These are phyloP conservation scores for Luehdorfia chinensis DNA, from an alignment of 1,140 invertebrate species.

Conservation along the genomic window DNA sequence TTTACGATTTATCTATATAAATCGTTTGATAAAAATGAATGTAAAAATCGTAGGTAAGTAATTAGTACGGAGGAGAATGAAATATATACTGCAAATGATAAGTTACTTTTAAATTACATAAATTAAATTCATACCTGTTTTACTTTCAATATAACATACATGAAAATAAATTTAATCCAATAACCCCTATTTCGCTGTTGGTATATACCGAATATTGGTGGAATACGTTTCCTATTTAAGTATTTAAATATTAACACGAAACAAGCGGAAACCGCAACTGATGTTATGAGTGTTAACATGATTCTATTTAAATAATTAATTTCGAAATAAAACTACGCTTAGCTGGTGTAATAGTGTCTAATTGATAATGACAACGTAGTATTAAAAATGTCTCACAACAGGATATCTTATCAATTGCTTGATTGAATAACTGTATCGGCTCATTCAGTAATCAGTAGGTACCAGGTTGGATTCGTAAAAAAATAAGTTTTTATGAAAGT, in stretches of 20 bases:
- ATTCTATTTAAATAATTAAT: too few species aligned
- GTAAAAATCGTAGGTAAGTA: too few species aligned
- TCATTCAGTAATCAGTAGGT: too few species aligned
- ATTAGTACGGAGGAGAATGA: too few species aligned
- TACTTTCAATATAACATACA: conserved; percentile 57
- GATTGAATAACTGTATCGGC: neutral
- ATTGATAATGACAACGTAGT: conserved; percentile 12
- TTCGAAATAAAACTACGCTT: too few species aligned
- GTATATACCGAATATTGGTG: conserved; percentile 75
- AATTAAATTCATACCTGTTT: conserved; percentile 46
- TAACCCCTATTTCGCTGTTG: conserved; percentile 70
- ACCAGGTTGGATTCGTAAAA: too few species aligned
- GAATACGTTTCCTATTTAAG: conserved; percentile 50
- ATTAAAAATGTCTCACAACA: neutral
- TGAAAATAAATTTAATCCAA: conserved; percentile 70
- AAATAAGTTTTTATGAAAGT: neutral
- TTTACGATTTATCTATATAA: too few species aligned
- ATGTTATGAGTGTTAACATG: conserved; percentile 25
- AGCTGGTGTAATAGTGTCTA: neutral
- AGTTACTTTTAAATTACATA: too few species aligned
- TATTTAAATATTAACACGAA: conserved; percentile 48
- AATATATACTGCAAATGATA: too few species aligned
- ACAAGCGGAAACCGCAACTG: conserved; percentile 31
- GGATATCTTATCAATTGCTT: conserved; percentile 17
- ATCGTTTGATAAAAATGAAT: too few species aligned